Percentiles rank a stretch among this genome's conserved stretches.
These are phyloP conservation scores for Leptonema lineaticorne DNA, from an alignment of 1,140 invertebrate genomes.

Conservation along the genomic window DNA sequence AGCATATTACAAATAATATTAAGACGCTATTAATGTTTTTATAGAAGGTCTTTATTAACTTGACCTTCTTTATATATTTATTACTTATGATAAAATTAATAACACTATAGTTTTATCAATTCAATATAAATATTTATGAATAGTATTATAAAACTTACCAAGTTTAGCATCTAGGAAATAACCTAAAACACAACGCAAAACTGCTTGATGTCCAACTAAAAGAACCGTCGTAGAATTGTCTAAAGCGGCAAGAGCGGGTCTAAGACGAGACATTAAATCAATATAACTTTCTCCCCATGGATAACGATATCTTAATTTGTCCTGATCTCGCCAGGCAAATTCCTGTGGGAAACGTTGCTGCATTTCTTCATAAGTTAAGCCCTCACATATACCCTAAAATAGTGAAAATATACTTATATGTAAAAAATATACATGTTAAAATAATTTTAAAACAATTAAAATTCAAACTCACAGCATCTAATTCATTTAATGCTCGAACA, in stretches of 20 bases:
- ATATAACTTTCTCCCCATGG: constrained; percentile 89
- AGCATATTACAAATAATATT: no score
- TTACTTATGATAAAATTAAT: no score
- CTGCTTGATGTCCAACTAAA: constrained; percentile 88
- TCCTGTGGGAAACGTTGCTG: constrained; percentile 86
- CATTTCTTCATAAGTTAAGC: constrained; percentile 92
- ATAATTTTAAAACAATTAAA: not conserved
- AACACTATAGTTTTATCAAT: no score
- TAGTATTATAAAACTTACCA: constrained; percentile 50
- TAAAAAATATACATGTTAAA: constrained; percentile 3
- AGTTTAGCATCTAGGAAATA: constrained; percentile 85
- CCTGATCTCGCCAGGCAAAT: constrained; percentile 86
- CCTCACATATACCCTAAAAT: constrained; percentile 86
- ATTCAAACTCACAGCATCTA: constrained; percentile 74
- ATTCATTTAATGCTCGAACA: constrained; percentile 81
- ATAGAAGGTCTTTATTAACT: no score
- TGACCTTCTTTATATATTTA: no score
- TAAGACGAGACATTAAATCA: constrained; percentile 81
- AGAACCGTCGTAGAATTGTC: constrained; percentile 84
- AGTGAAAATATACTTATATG: constrained; percentile 13
- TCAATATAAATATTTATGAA: no score
- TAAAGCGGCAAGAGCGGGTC: constrained; percentile 77
- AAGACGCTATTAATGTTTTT: no score
- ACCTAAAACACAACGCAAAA: constrained; percentile 86
- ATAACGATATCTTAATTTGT: constrained; percentile 91